phyloP scores from a whole-genome alignment of 2,888 invertebrate genomes.

The Apeira syringaria region DNA sequence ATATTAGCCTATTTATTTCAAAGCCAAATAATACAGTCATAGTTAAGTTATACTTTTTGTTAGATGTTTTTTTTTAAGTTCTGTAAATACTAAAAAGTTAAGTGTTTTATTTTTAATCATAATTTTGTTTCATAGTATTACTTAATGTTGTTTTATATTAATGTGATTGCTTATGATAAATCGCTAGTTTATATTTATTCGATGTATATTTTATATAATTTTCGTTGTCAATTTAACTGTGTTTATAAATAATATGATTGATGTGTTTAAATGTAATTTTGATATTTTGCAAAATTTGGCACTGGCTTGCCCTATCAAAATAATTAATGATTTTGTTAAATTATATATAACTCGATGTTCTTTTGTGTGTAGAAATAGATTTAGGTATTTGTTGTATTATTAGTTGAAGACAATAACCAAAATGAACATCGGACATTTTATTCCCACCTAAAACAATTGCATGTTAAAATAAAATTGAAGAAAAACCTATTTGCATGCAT shows the following conservation, averaged over 20 bases:
- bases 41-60: constrained; percentile 75
- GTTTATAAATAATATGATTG: no score
- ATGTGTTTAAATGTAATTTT: constrained; percentile 54
- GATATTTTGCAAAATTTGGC: constrained; percentile 46
- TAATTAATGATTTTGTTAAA: constrained; percentile 25
- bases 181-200: constrained; percentile 71
- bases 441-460: constrained; percentile 51
- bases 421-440: constrained; percentile 53
- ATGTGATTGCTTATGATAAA: constrained; percentile 66
- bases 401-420: constrained; percentile 49
- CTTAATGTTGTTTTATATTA: constrained; percentile 66
- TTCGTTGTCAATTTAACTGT: constrained; percentile 65
- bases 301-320: constrained; percentile 52
- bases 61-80: constrained; percentile 67
- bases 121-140: constrained; percentile 74
- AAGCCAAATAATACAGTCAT: constrained; percentile 84
- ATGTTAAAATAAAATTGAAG: constrained; percentile 12
- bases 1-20: constrained; percentile 81
- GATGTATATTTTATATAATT: constrained; percentile 70
- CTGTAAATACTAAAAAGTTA: constrained; percentile 72
- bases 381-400: constrained; percentile 48
- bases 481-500: no score
- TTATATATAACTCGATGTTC: constrained; percentile 30
- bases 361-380: constrained; percentile 48
- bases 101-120: constrained; percentile 72